phyloP scores from a whole-genome alignment of 2,888 invertebrate species.

The Drosophila pseudotalamancana region DNA sequence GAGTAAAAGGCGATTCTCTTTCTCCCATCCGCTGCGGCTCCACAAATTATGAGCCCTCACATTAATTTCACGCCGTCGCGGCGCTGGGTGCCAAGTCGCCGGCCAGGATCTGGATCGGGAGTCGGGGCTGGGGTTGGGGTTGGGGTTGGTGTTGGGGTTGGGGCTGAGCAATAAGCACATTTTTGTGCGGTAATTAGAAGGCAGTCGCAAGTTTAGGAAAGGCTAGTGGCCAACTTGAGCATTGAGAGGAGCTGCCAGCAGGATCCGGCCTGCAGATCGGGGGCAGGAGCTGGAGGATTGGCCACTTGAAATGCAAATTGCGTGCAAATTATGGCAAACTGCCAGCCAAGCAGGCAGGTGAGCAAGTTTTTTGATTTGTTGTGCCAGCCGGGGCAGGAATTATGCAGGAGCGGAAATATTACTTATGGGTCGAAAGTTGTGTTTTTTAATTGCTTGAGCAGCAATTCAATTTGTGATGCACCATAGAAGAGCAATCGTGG shows the following conservation, averaged over 20 bases:
- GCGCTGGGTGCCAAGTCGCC: conserved; percentile 50
- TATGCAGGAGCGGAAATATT: conserved; percentile 57
- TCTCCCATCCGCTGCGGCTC: conserved; percentile 39
- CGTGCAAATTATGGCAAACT: conserved; percentile 85
- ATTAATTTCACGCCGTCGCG: conserved; percentile 66
- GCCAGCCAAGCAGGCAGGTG: conserved; percentile 63
- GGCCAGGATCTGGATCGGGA: conserved; percentile 19
- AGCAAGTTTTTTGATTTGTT: conserved; percentile 56
- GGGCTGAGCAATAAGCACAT: conserved; percentile 56
- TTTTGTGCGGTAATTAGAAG: conserved; percentile 74
- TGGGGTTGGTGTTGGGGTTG: conserved; percentile 15
- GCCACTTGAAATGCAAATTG: conserved; percentile 89
- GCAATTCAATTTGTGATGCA: conserved; percentile 65
- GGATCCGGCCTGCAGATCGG: conserved; percentile 3
- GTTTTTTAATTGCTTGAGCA: conserved; percentile 60
- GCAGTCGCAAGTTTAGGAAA: conserved; percentile 45
- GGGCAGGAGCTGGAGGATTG: conserved; percentile 38
- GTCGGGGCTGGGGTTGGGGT: conserved; percentile 13
- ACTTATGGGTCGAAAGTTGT: conserved; percentile 57
- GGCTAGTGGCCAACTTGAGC: conserved; percentile 63
- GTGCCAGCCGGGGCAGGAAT: conserved; percentile 26
- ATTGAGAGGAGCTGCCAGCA: conserved; percentile 14
- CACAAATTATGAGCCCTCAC: conserved; percentile 73
- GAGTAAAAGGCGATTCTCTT: background rate
- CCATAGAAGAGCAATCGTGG: background rate